These are phyloP conservation scores for Muschampia plurimacula DNA, from an alignment of 2,888 invertebrate genomes.

Conservation along the genomic window DNA sequence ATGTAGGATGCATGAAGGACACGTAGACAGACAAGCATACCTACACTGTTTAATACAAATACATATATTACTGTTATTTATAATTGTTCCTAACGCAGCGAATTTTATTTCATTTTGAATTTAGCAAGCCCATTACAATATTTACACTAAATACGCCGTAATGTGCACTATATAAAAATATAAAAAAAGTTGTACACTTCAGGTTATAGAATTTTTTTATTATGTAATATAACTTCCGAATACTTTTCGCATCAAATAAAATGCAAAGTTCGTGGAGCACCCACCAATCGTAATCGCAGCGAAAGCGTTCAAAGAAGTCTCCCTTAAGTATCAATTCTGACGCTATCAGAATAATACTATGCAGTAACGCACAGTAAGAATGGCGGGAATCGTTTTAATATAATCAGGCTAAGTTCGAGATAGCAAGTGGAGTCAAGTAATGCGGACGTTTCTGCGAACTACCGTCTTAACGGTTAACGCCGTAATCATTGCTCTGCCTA, in stretches of 20 bases:
- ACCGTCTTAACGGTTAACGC: slow-evolving; percentile 64
- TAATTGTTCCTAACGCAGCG: too few species aligned
- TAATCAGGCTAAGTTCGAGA: slow-evolving; percentile 59
- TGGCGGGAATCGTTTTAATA: slow-evolving; percentile 55
- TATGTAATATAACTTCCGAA: neutral
- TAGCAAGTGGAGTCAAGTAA: slow-evolving; percentile 53
- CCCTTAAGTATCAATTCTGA: slow-evolving; percentile 29
- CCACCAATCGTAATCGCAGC: slow-evolving; percentile 5
- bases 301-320: slow-evolving; percentile 16
- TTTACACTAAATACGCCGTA: too few species aligned
- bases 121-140: too few species aligned
- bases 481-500: slow-evolving; percentile 52
- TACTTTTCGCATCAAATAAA: slow-evolving; percentile 3
- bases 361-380: slow-evolving; percentile 50
- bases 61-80: too few species aligned
- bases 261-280: neutral
- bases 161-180: too few species aligned
- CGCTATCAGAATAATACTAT: slow-evolving; percentile 49
- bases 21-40: too few species aligned
- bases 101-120: too few species aligned
- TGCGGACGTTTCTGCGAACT: slow-evolving; percentile 60
- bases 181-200: too few species aligned
- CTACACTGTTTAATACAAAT: too few species aligned
- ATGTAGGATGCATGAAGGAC: too few species aligned
- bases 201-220: too few species aligned